phyloP scores from a whole-genome alignment of 2,888 invertebrate species.

The Opisthograptis luteolata region DNA sequence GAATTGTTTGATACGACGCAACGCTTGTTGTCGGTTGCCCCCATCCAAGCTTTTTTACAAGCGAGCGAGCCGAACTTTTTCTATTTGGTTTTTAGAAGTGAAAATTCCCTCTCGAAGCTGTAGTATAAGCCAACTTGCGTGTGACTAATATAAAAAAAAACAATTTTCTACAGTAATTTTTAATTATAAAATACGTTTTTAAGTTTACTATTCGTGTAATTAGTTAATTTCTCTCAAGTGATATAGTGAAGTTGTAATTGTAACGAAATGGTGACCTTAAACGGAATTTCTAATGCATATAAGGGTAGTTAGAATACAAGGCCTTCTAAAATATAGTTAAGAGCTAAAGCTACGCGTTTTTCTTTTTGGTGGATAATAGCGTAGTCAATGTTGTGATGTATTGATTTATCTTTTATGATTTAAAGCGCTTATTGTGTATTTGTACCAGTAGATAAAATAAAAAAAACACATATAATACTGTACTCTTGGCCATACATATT shows the following conservation, averaged over 20 bases:
- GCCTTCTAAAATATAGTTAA: conserved; percentile 71
- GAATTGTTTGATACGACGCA: conserved; percentile 48
- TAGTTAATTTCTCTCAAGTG: conserved; percentile 79
- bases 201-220: conserved; percentile 64
- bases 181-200: conserved; percentile 46
- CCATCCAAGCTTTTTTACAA: neutral
- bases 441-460: conserved; percentile 47
- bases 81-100: conserved; percentile 35
- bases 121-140: conserved; percentile 75
- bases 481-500: conserved; percentile 59
- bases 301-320: conserved; percentile 79
- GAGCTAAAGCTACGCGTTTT: conserved; percentile 64
- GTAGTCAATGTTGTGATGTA: conserved; percentile 68
- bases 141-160: conserved; percentile 72
- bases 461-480: conserved; percentile 44
- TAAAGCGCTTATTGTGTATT: conserved; percentile 49
- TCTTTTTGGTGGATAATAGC: conserved; percentile 56
- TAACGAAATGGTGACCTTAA: conserved; percentile 80
- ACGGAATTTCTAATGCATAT: conserved; percentile 79
- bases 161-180: conserved; percentile 75
- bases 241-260: conserved; percentile 75
- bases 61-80: conserved; percentile 26
- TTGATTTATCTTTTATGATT: conserved; percentile 54
- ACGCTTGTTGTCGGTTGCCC: neutral
- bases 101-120: conserved; percentile 68